A percentile compares a stretch with the other conserved stretches of the same genome.
Conservation (phyloP, 2,113 vertebrate species). For the Myxocyprinus asiaticus region DNA sequence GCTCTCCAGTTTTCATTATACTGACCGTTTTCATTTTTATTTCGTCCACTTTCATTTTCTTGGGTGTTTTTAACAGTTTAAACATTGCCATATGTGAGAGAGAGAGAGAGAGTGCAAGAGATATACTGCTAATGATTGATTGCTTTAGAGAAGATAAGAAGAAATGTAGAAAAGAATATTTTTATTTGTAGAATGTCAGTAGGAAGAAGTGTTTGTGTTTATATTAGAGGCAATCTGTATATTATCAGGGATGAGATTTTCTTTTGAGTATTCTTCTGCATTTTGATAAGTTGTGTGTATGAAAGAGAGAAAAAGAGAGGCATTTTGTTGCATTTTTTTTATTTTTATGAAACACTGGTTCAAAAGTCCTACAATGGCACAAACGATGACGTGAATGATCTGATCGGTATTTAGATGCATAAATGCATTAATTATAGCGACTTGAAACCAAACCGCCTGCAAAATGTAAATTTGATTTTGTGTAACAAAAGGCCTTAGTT, state of each 20-base stretch:
- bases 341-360: slow-evolving; percentile 80
- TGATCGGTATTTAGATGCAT: slow-evolving; percentile 58
- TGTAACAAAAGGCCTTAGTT: slow-evolving; percentile 69
- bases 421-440: slow-evolving; percentile 51
- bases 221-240: slow-evolving; percentile 40
- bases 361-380: slow-evolving; percentile 70
- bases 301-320: slow-evolving; percentile 10
- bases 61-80: not conserved
- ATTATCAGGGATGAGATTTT: slow-evolving; percentile 51
- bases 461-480: slow-evolving; percentile 69
- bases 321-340: not conserved
- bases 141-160: slow-evolving; percentile 46
- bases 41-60: no score
- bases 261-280: slow-evolving; percentile 53
- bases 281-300: slow-evolving; percentile 65
- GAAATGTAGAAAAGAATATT: slow-evolving; percentile 74
- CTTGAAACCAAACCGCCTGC: slow-evolving; percentile 80
- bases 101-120: not conserved
- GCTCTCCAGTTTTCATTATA: no score
- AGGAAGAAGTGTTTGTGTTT: slow-evolving; percentile 8
- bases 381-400: slow-evolving; percentile 55
- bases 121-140: no score
- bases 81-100: not conserved
- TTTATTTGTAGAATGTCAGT: not conserved
- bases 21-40: no score